Percentiles rank a stretch among this genome's conserved stretches.
phyloP scores from a whole-genome alignment of 2,888 invertebrate genomes.

The Hypselothyrea guttata region DNA sequence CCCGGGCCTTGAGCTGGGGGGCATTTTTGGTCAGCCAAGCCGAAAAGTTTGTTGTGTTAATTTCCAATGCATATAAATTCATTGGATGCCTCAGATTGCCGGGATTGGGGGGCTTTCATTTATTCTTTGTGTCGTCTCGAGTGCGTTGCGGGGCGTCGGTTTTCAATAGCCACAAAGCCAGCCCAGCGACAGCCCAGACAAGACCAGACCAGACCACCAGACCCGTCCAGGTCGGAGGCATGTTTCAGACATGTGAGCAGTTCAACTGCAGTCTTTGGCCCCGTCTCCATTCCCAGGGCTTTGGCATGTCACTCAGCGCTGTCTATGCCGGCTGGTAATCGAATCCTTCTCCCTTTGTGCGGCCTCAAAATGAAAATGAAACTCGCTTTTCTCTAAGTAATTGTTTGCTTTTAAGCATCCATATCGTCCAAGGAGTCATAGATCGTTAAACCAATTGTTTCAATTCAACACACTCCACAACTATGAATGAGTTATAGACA shows the following conservation, averaged over 20 bases:
- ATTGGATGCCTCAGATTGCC: constrained; percentile 44
- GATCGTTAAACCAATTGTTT: constrained; percentile 25
- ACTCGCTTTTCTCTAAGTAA: constrained; percentile 15
- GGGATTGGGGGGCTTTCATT: constrained; percentile 1
- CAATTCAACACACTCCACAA: background rate
- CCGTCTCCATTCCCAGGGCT: constrained; percentile 4
- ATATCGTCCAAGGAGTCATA: constrained; percentile 28
- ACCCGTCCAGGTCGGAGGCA: constrained; percentile 9
- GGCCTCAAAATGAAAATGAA: constrained; percentile 7
- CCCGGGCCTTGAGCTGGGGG: background rate
- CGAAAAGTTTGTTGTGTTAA: constrained; percentile 72
- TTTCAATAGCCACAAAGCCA: constrained; percentile 56
- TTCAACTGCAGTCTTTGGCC: constrained; percentile 11
- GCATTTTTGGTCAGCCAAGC: constrained; percentile 50
- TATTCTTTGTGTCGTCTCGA: constrained; percentile 32
- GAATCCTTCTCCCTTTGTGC: constrained; percentile 33
- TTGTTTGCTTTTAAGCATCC: constrained; percentile 42
- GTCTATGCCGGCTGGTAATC: constrained; percentile 49
- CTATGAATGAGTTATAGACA: background rate
- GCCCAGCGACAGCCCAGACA: constrained; percentile 2
- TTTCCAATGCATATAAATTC: constrained; percentile 69
- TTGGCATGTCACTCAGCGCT: constrained; percentile 32
- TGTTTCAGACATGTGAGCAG: constrained; percentile 15
- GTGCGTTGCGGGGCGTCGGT: constrained; percentile 43
- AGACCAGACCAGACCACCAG: constrained; percentile 2